These are phyloP conservation scores for Parauchenoglanis punctatus DNA, from an alignment of 2,797 vertebrate species.

Conservation along the genomic window DNA sequence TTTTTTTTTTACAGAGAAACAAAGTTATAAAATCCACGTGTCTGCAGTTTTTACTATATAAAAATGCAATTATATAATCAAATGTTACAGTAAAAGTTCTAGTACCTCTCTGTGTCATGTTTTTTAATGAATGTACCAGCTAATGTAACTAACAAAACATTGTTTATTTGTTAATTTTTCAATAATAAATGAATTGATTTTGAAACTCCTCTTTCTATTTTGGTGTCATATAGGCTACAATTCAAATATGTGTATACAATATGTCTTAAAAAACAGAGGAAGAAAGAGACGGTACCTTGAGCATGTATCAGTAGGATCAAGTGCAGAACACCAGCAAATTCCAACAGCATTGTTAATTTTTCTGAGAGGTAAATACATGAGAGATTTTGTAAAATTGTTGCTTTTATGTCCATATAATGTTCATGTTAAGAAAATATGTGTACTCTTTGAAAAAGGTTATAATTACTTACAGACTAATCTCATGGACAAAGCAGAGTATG, in stretches of 20 bases:
- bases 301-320: background rate
- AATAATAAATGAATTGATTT: background rate
- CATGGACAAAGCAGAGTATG: background rate
- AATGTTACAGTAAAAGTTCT: background rate
- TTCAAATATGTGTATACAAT: background rate
- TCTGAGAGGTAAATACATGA: background rate
- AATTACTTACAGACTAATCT: background rate
- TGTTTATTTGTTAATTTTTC: background rate
- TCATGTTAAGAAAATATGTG: background rate
- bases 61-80: background rate
- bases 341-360: constrained; percentile 2
- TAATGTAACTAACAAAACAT: background rate
- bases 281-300: constrained; percentile 2
- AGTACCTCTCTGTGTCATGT: background rate
- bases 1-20: no score
- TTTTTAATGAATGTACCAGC: background rate
- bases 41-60: background rate
- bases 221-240: background rate
- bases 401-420: background rate
- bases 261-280: background rate
- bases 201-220: background rate
- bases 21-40: no score
- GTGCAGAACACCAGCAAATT: constrained; percentile 7
- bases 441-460: background rate
- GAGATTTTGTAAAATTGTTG: background rate